Base-by-base conservation (phyloP, 2,888 invertebrate species). In the Cantharis rufa region DNA sequence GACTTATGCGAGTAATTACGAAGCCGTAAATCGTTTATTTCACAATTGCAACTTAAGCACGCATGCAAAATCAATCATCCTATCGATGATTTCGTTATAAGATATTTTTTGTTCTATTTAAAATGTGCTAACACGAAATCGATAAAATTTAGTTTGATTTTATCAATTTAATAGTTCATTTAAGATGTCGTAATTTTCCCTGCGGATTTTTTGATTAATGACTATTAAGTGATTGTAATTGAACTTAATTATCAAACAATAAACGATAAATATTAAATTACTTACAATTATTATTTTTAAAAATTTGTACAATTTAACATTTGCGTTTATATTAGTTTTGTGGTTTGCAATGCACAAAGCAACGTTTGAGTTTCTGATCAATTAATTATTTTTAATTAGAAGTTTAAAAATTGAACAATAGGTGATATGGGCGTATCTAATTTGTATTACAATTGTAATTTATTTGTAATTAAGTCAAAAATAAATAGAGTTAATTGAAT, bases 1-100 rank as follows among this genome's bases (percentile, higher is more conserved):
- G 74, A 75, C 74, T 70, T 70, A 71, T 68, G 48, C 70, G 74
- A 75, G 66, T 71, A 64, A 75, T 75, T 75, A 75, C 16, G 16
- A n/a, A 28, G 63, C 66, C n/a, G 64, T 75, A 75, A 75, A 75
- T 69, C 62, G 48, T 48, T 48, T n/a, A 48, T 48, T 48, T 48
- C 48, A 48, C 48, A 48, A 48, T 48, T 48, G 69, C 27, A 69
- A 11, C 16, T 48, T 16, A 62, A 69, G 73, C 73, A 73, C 73
- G 73, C 73, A 73, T 73, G 69, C 48, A 73, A 69, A 69, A 73
- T 73, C 73, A 73, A 73, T 73, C 73, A 68, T 69, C 61, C 66
- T 28, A 73, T 62, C 73, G 28, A 62, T 72, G n/a, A n/a, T 48
- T 48, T 48, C 48, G 48, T 69, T 73, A 32, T 16, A 15, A 71